Base-by-base conservation (phyloP, 1,140 invertebrate genomes). In the Nephila pilipes region DNA sequence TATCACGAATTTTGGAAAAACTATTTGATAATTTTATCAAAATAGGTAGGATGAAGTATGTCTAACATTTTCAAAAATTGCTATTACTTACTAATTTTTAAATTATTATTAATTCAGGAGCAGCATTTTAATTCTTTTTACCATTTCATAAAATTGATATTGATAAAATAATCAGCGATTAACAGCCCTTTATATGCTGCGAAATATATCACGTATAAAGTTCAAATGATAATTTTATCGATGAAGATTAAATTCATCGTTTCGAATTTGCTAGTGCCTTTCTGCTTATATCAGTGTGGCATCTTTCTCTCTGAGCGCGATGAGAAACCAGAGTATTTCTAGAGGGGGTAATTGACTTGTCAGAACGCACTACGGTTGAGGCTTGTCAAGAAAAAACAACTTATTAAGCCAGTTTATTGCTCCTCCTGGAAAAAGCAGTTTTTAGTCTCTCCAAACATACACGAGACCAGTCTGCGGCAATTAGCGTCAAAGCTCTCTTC, bases 361-460 rank as follows among this genome's bases (percentile, higher is more conserved):
- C 81, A 83, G 81, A 83, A 55, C 81, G 81, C 81, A 57, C 81
- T 83, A 83, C 20, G 36, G 22, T 32, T 46, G 46, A 83, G 36
- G 81, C 81, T 22, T 25, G 81, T 55, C 54, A 83, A 57, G 81
- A 25, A 57, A 57, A 83, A 83, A 83, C 81, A 83, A 83, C 81
- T 83, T 83, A 83, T 83, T 83, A 83, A 83, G 81, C 81, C 81
- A 83, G 81, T 83, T 83, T 83, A 83, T 83, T 55, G 46, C 29
- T 14, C 81, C 38, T 25, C 54, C 46, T 29, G 46, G 54, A 55
- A 55, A 57, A n/a, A 18, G 46, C 25, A 54, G 80, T 80, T 80
- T 80, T 80, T 80, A 80, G 79, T n/a, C 25, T 46, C 32, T 46
- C 38, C 79, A 80, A 80, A 80, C 79, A 20, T 80, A 80, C 79